Base-by-base conservation (phyloP, 2,888 invertebrate species). In the Bellardia bayeri region DNA sequence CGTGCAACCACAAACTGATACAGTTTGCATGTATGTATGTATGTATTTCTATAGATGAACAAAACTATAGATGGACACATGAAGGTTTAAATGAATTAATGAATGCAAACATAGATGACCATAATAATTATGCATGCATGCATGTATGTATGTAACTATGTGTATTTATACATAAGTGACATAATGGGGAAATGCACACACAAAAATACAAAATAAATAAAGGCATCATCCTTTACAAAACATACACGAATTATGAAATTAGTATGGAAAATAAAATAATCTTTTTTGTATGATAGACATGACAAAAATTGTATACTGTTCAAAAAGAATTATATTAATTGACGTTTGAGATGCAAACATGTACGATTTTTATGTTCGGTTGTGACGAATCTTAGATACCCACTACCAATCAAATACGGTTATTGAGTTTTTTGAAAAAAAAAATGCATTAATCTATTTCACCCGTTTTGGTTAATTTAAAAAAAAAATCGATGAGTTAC, bases 171-270 rank as follows among this genome's bases (percentile, higher is more conserved):
- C 23, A 23, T 8, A 6, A 14, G 14, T 1, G 61, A 13, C 14
- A 30, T 3, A 33, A 5, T 37, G 33, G 23, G 3, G 9, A 58
- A 58, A 45, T 13, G 9, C 45, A 45, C 6, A 61, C 5, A 61
- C 11, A 33, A 1, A 61, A 33, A 61, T 14, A 30, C 14, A 61
- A 30, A 33, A 33, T 13, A 54, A 37, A 69, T 37, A 33, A 69
- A 68, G 30, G 49, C 11, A n/a, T 49, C 45, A 68, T 68, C 30
- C 49, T 68, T 68, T 68, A 33, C 14, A 23, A 49, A 30, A 7
- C 14, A 30, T 30, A 49, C 8, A 68, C 49, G 33, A 49, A 68
- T 49, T 68, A 33, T 68, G 33, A 30, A 68, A 33, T 68, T 68
- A 68, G 23, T 58, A 23, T 23, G 9, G 51, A 11, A 51, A n/a